A percentile compares a stretch with the other conserved stretches of the same genome.
Evolutionary conservation across 2,888 invertebrate species (phyloP).

Genomic region (Thymelicus acteon): DNA sequence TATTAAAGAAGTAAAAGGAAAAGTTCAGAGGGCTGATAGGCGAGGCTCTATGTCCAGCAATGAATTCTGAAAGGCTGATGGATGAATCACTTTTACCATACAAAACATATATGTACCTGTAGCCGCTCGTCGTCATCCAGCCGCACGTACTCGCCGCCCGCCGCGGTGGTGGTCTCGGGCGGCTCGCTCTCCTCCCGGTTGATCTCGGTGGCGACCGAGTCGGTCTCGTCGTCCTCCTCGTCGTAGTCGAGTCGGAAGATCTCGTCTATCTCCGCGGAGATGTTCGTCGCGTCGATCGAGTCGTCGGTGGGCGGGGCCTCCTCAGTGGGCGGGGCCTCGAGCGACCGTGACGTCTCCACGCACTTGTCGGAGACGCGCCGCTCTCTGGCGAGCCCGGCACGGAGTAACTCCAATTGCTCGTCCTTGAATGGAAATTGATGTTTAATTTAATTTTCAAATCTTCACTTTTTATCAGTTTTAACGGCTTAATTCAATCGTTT

Average conservation of each 20-base stretch:
- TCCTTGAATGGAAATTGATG: constrained; percentile 37
- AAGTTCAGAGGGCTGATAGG: no score
- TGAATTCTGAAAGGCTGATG: no score
- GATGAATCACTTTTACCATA: background rate
- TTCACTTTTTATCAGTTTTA: no score
- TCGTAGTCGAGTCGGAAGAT: constrained; percentile 77
- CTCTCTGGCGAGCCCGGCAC: constrained; percentile 46
- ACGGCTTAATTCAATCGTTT: no score
- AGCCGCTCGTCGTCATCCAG: constrained; percentile 59
- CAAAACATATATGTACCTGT: constrained; percentile 51
- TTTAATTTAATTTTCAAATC: no score
- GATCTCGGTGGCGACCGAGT: constrained; percentile 71
- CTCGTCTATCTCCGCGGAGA: constrained; percentile 77
- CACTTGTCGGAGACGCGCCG: constrained; percentile 48
- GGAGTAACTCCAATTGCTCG: constrained; percentile 54
- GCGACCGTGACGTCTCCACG: constrained; percentile 49
- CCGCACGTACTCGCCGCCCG: constrained; percentile 56
- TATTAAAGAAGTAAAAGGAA: no score
- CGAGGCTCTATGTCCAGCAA: no score
- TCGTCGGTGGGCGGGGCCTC: constrained; percentile 47
- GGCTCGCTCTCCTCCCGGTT: constrained; percentile 51
- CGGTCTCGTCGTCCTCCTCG: constrained; percentile 74
- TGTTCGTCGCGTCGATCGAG: constrained; percentile 62
- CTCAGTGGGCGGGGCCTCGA: constrained; percentile 53
- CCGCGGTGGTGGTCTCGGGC: constrained; percentile 32